Conservation (phyloP, 2,797 vertebrate species). For the Chlorospingus semifuscus region DNA sequence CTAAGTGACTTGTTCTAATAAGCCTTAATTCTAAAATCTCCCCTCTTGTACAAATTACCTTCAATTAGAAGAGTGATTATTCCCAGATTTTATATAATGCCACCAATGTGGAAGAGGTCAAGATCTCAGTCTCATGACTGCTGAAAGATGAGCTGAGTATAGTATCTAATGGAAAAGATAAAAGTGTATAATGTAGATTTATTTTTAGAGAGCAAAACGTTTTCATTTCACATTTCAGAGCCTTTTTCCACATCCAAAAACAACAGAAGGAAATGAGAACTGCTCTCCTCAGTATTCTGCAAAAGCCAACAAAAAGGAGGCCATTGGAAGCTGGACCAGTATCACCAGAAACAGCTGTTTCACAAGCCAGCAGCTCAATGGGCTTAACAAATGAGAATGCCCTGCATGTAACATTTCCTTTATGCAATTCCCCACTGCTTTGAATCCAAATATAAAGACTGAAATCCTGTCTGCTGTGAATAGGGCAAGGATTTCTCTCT, state of each 20-base stretch:
- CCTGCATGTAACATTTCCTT: neutral
- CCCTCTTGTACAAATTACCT: neutral
- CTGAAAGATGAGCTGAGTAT: neutral
- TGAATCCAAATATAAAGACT: conserved; percentile 6
- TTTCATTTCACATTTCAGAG: conserved; percentile 21
- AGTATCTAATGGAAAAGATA: conserved; percentile 14
- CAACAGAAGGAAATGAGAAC: conserved; percentile 24
- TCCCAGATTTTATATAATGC: neutral
- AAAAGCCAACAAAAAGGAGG: neutral
- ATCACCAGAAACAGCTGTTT: conserved; percentile 9
- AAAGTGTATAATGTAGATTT: conserved; percentile 11
- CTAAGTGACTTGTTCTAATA: neutral
- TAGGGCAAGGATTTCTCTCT: conserved; percentile 9
- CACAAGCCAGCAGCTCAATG: neutral
- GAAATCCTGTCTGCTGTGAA: conserved; percentile 1
- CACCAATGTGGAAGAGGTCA: neutral
- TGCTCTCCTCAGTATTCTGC: neutral
- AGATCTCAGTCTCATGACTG: neutral
- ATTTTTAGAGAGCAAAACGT: conserved; percentile 30
- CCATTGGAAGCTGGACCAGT: conserved; percentile 1
- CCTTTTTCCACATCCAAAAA: conserved; percentile 46
- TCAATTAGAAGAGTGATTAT: neutral
- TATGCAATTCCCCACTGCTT: neutral
- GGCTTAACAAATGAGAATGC: conserved; percentile 3
- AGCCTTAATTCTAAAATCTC: neutral